phyloP scores from a whole-genome alignment of 2,888 invertebrate genomes.

The Cheilosia vernalis region DNA sequence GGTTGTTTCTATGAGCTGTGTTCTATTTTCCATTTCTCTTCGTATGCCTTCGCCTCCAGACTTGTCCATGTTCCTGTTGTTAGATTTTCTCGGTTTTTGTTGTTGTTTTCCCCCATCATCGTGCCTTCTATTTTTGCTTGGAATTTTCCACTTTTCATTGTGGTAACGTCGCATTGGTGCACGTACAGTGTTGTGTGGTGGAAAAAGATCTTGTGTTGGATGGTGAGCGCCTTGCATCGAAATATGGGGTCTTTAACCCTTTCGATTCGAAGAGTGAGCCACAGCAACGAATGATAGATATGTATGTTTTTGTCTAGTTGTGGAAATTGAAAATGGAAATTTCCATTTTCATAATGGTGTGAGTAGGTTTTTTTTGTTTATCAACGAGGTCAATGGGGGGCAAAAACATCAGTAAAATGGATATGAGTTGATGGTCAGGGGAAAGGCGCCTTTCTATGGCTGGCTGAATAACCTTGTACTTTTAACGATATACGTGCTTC shows the following conservation, averaged over 20 bases:
- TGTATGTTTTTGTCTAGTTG: constrained; percentile 9
- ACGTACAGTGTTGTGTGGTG: constrained; percentile 34
- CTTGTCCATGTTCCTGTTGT: constrained; percentile 57
- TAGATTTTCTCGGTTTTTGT: constrained; percentile 24
- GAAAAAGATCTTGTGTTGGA: constrained; percentile 54
- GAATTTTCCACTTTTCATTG: constrained; percentile 71
- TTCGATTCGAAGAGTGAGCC: constrained; percentile 46
- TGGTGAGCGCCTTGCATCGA: constrained; percentile 46
- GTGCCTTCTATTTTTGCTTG: constrained; percentile 66
- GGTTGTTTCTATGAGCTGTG: constrained; percentile 63
- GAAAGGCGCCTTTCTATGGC: too few relatives aligned
- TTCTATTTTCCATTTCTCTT: constrained; percentile 67
- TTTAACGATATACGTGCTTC: too few relatives aligned
- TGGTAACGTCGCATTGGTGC: constrained; percentile 49
- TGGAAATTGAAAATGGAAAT: constrained; percentile 60
- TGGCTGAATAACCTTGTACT: too few relatives aligned
- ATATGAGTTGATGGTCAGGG: too few relatives aligned
- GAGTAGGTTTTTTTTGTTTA: too few relatives aligned
- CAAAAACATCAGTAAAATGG: too few relatives aligned
- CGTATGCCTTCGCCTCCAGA: constrained; percentile 22
- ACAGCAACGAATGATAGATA: constrained; percentile 22
- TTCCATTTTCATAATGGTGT: constrained; percentile 10
- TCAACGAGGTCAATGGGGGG: too few relatives aligned
- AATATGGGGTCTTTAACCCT: constrained; percentile 74
- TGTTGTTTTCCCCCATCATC: neutral